Evolutionary conservation across 2,888 invertebrate genomes (phyloP).

Genomic region (Drosophila falleni): DNA sequence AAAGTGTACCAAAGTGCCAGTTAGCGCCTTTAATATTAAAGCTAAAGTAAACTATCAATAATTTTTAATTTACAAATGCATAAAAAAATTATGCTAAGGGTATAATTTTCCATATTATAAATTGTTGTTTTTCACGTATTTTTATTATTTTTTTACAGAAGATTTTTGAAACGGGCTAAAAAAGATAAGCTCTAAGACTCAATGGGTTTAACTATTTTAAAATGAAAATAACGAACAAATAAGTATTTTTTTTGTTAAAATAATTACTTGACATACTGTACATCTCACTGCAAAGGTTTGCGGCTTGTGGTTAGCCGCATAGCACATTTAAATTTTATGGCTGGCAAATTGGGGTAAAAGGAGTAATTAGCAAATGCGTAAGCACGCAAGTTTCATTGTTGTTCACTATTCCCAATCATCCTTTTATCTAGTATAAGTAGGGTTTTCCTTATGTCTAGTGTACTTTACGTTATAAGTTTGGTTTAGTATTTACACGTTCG

Average conservation of each 20-base stretch:
- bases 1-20: neutral
- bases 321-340: slow-evolving; percentile 1
- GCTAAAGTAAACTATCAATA: neutral
- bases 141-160: neutral
- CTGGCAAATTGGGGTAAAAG: slow-evolving; percentile 1
- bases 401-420: neutral
- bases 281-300: neutral
- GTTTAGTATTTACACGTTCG: neutral
- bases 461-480: neutral
- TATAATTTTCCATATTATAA: too few relatives aligned
- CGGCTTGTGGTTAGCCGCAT: neutral
- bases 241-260: neutral
- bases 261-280: neutral
- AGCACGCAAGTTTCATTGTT: neutral
- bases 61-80: neutral
- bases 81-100: too few relatives aligned
- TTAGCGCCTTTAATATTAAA: neutral
- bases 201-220: neutral
- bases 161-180: neutral
- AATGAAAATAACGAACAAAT: neutral
- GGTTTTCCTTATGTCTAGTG: neutral
- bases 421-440: neutral
- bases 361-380: slow-evolving; percentile 8
- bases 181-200: neutral
- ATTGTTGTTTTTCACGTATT: too few relatives aligned